Conservation (phyloP, 1,140 invertebrate species). For the Nixonia krombeini region DNA sequence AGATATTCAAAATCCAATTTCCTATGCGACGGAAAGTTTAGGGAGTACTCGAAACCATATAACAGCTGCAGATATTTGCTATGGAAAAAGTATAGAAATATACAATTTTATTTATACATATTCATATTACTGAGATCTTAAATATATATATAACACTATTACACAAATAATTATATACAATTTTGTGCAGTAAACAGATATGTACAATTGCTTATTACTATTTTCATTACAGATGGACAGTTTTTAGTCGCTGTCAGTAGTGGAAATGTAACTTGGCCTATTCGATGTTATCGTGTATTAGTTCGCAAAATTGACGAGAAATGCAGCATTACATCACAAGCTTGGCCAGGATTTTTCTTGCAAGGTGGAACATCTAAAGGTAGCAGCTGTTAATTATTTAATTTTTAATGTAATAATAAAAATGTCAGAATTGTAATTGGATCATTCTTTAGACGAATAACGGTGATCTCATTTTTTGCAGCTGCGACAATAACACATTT, state of each 20-base stretch:
- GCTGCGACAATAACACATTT: conserved; percentile 77
- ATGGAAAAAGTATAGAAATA: conserved; percentile 77
- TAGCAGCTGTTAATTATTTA: conserved; percentile 41
- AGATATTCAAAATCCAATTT: conserved; percentile 65
- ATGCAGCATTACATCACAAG: conserved; percentile 78
- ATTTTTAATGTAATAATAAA: conserved; percentile 5
- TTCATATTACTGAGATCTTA: too few species aligned
- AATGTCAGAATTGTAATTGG: background rate
- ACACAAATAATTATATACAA: too few species aligned
- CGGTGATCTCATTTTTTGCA: too few species aligned
- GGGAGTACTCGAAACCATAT: conserved; percentile 81
- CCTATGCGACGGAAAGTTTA: conserved; percentile 78
- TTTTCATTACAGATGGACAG: conserved; percentile 77
- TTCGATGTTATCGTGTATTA: conserved; percentile 83
- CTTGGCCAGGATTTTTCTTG: conserved; percentile 86
- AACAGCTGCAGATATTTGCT: conserved; percentile 81
- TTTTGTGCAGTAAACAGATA: too few species aligned
- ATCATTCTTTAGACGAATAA: too few species aligned
- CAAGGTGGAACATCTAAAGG: conserved; percentile 75
- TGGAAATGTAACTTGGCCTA: conserved; percentile 78
- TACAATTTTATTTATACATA: conserved; percentile 3
- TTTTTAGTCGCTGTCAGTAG: conserved; percentile 83
- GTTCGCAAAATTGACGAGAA: conserved; percentile 75
- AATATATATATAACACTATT: too few species aligned
- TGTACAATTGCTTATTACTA: too few species aligned